Evolutionary conservation across 2,113 vertebrate genomes (phyloP).

Genomic region (Archilochus colubris): DNA sequence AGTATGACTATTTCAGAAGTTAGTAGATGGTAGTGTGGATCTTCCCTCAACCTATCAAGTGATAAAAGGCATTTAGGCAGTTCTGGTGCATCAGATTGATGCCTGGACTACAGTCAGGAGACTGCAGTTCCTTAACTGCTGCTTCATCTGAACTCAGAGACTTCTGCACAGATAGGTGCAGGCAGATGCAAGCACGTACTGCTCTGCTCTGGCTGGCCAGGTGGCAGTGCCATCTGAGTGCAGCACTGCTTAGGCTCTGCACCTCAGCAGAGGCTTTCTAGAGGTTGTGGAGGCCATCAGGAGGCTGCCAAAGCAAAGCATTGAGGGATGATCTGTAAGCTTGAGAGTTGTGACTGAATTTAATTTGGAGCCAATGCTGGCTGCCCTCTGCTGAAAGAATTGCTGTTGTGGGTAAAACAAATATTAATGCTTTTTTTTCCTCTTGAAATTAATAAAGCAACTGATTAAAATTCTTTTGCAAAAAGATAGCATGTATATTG

Average conservation of each 20-base stretch:
- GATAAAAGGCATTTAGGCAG: not conserved
- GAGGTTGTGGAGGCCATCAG: not conserved
- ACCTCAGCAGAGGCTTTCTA: not conserved
- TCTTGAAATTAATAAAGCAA: not conserved
- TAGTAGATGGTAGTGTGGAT: not conserved
- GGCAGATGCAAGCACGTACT: not conserved
- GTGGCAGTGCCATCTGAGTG: not conserved
- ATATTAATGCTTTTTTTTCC: not conserved
- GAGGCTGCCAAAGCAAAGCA: not conserved
- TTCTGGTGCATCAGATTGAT: not conserved
- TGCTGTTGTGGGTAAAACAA: not conserved
- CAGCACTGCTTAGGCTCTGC: not conserved
- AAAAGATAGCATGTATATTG: not conserved
- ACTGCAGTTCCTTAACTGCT: not conserved
- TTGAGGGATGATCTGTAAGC: not conserved
- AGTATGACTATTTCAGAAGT: not conserved
- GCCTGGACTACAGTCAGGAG: not conserved
- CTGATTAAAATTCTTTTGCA: not conserved
- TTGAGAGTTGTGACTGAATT: not conserved
- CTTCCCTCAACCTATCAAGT: not conserved
- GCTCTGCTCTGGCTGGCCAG: not conserved
- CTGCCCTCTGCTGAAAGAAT: not conserved
- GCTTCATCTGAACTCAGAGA: not conserved
- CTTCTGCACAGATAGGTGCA: rapidly evolving
- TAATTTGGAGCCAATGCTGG: not conserved